Conservation (phyloP, 2,797 vertebrate genomes). For the Euphonia xanthogaster region DNA sequence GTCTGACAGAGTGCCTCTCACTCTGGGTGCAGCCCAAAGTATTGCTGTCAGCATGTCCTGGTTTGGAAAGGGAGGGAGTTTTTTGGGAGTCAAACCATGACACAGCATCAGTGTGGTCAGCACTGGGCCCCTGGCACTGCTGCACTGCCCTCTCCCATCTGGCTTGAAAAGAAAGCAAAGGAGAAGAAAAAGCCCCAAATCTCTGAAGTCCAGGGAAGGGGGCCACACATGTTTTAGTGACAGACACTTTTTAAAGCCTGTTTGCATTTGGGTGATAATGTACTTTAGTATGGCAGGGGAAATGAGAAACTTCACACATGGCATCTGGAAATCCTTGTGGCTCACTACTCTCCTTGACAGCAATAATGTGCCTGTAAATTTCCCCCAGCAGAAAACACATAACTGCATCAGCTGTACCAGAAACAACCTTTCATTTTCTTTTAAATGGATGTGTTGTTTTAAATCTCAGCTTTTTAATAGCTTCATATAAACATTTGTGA, state of each 20-base stretch:
- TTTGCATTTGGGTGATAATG: conserved; percentile 62
- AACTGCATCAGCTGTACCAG: conserved; percentile 29
- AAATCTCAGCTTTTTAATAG: conserved; percentile 47
- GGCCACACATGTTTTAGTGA: conserved; percentile 51
- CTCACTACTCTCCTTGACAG: conserved; percentile 57
- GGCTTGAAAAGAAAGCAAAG: not conserved
- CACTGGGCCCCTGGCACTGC: not conserved
- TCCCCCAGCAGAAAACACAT: conserved; percentile 51
- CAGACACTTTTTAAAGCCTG: conserved; percentile 57
- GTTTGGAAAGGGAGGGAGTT: no score
- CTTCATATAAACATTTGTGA: conserved; percentile 55
- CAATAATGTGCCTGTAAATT: conserved; percentile 65
- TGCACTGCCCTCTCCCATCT: not conserved
- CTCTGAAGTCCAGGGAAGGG: not conserved
- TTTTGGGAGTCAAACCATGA: no score
- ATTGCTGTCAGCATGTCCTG: not conserved
- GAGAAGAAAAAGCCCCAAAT: not conserved
- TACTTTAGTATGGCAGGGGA: conserved; percentile 54
- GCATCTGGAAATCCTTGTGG: conserved; percentile 69
- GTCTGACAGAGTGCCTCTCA: not conserved
- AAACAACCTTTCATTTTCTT: conserved; percentile 48
- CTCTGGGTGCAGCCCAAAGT: not conserved
- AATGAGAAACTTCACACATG: conserved; percentile 68
- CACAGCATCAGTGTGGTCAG: not conserved
- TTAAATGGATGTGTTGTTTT: conserved; percentile 53